These are phyloP conservation scores for Cichladusa arquata DNA, from an alignment of 2,113 vertebrate genomes.

Conservation along the genomic window DNA sequence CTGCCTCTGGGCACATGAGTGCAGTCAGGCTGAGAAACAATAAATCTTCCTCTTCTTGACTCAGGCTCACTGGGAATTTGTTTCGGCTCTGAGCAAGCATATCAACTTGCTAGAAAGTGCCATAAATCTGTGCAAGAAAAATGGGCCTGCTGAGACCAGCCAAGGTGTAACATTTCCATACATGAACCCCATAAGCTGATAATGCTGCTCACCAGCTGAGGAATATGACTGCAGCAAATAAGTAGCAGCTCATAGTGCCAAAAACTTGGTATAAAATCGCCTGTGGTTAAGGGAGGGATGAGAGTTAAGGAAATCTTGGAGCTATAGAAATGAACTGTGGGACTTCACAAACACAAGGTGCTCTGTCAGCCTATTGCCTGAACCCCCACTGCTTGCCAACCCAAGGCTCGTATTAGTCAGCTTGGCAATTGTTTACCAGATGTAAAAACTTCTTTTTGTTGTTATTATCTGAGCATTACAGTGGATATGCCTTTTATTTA, in stretches of 20 bases:
- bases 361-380: not conserved
- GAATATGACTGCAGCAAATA: not conserved
- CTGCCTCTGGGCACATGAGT: not conserved
- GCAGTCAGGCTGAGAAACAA: not conserved
- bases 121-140: conserved; percentile 3
- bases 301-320: not conserved
- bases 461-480: not conserved
- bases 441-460: not conserved
- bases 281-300: not conserved
- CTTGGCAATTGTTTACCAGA: not conserved
- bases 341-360: not conserved
- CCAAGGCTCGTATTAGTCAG: not conserved
- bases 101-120: not conserved
- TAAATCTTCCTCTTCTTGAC: not conserved
- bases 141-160: not conserved
- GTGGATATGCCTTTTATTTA: not conserved
- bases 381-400: not conserved
- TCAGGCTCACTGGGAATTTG: not conserved
- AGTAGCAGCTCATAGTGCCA: not conserved
- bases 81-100: not conserved
- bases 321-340: not conserved
- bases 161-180: not conserved
- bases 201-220: not conserved
- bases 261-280: not conserved
- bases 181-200: not conserved